Evolutionary conservation across 2,113 vertebrate genomes (phyloP).

Genomic region (Brachyhypopomus gauderio): DNA sequence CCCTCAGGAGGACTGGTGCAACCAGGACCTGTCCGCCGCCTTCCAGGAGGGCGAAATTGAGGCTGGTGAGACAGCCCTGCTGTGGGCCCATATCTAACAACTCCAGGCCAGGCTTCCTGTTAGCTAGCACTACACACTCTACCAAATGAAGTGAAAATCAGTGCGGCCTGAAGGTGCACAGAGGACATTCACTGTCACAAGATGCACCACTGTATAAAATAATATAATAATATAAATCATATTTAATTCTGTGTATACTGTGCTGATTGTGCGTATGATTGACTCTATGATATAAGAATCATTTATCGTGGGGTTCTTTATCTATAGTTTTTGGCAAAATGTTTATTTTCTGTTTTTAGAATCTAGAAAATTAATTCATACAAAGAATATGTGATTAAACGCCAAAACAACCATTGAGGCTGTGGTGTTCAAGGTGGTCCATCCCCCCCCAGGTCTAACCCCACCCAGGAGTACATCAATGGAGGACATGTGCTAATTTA

Average conservation of each 20-base stretch:
- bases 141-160: not conserved
- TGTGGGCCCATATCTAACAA: not conserved
- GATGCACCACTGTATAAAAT: not conserved
- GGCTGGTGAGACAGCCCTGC: constrained; percentile 78
- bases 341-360: no score
- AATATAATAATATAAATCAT: not conserved
- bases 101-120: not conserved
- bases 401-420: no score
- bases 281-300: no score
- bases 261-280: not conserved
- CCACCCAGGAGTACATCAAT: no score
- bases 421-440: no score
- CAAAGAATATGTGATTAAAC: no score
- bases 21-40: constrained; percentile 91
- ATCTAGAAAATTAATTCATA: no score
- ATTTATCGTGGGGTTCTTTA: no score
- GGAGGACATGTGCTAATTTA: no score
- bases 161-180: not conserved
- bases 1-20: constrained; percentile 97
- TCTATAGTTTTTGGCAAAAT: no score
- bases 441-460: no score
- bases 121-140: not conserved
- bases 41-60: constrained; percentile 93
- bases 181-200: not conserved
- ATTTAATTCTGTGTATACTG: not conserved